Percentiles rank a stretch among this genome's conserved stretches.
phyloP scores from a whole-genome alignment of 2,113 vertebrate species.

The Clarias magur region DNA sequence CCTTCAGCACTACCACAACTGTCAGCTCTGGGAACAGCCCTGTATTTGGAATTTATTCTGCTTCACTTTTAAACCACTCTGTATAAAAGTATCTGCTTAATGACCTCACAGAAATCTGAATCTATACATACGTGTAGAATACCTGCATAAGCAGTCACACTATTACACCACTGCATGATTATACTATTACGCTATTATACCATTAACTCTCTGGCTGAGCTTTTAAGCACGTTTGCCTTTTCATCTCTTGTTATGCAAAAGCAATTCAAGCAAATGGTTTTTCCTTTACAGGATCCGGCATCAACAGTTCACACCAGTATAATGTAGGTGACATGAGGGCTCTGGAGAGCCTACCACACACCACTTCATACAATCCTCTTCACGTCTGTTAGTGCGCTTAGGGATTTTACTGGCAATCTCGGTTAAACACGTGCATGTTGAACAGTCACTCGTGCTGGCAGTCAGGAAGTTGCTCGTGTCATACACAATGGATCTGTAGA shows the following conservation, averaged over 20 bases:
- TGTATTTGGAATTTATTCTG: background rate
- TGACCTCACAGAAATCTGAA: background rate
- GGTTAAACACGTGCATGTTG: background rate
- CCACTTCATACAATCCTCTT: background rate
- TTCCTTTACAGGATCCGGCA: background rate
- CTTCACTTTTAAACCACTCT: background rate
- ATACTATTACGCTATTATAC: background rate
- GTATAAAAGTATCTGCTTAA: background rate
- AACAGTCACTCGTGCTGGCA: background rate
- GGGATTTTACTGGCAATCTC: background rate
- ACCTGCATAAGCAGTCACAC: background rate
- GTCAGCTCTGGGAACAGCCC: background rate
- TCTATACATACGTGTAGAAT: background rate
- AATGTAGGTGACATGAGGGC: background rate
- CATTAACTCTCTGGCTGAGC: background rate
- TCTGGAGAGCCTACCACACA: slow-evolving; percentile 1
- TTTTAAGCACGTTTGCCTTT: background rate
- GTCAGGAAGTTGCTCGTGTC: no score
- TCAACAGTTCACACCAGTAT: background rate
- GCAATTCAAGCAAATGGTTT: background rate
- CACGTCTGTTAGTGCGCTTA: background rate
- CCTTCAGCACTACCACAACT: background rate
- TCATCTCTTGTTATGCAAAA: background rate
- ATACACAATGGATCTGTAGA: background rate
- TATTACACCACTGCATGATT: background rate